Percentiles rank a stretch among this genome's conserved stretches.
Conservation (phyloP, 2,888 invertebrate species). For the Marronus borbonicus region DNA sequence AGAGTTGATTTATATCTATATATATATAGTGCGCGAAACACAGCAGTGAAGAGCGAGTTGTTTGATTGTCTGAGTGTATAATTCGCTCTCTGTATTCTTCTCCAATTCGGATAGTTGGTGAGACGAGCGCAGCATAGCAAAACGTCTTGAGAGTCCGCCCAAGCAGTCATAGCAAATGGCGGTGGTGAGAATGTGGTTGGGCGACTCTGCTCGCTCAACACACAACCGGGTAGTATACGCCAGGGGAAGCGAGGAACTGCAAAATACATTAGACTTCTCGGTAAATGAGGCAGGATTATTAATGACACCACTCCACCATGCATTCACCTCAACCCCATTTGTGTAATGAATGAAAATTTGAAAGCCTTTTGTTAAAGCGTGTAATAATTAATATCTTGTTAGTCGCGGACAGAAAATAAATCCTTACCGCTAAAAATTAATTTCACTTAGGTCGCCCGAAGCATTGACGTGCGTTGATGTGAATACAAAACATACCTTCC, state of each 20-base stretch:
- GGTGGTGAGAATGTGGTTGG: constrained; percentile 28
- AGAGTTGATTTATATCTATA: constrained; percentile 6
- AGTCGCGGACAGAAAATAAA: constrained; percentile 23
- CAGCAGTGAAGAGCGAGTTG: background rate
- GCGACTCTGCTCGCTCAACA: constrained; percentile 23
- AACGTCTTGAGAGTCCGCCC: constrained; percentile 28
- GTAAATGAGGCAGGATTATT: constrained; percentile 47
- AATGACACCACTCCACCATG: constrained; percentile 42
- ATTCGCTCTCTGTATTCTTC: constrained; percentile 8
- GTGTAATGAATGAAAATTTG: constrained; percentile 36
- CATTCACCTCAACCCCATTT: constrained; percentile 39
- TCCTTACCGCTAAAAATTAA: constrained; percentile 22
- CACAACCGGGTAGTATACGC: constrained; percentile 4
- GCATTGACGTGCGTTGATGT: background rate
- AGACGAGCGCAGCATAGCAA: constrained; percentile 5
- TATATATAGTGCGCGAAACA: too few relatives aligned
- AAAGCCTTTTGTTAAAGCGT: constrained; percentile 41
- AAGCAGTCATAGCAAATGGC: constrained; percentile 13
- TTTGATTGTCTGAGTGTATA: constrained; percentile 21
- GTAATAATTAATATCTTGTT: constrained; percentile 43
- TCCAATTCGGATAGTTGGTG: constrained; percentile 14
- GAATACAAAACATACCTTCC: background rate
- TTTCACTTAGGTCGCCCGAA: constrained; percentile 1
- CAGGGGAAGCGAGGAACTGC: constrained; percentile 42
- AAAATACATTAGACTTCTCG: constrained; percentile 48